These are phyloP conservation scores for Ahaetulla prasina DNA, from an alignment of 2,113 vertebrate species.

Conservation along the genomic window DNA sequence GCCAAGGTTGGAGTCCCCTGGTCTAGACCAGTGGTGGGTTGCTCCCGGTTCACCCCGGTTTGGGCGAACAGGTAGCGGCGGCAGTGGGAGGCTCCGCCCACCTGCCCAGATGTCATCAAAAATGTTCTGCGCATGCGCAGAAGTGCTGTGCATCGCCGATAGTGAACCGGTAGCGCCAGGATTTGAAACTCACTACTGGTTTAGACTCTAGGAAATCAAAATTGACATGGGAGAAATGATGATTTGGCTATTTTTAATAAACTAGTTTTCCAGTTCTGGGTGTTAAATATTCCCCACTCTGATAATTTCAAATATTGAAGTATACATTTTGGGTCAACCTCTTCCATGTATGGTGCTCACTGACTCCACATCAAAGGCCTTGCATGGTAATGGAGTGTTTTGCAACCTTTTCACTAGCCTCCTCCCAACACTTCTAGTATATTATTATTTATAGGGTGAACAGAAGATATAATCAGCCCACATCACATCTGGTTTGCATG, in stretches of 20 bases:
- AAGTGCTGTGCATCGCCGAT: too few species aligned
- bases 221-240: neutral
- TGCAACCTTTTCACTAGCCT: neutral
- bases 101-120: too few species aligned
- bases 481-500: neutral
- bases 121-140: too few species aligned
- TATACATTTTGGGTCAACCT: neutral
- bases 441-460: neutral
- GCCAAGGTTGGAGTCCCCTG: too few species aligned
- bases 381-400: neutral
- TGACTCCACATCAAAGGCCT: neutral
- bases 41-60: too few species aligned
- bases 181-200: too few species aligned
- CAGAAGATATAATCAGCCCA: neutral
- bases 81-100: too few species aligned
- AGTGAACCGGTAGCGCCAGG: too few species aligned
- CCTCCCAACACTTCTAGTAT: neutral
- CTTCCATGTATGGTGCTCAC: neutral
- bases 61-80: too few species aligned
- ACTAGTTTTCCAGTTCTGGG: neutral
- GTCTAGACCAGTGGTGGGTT: too few species aligned
- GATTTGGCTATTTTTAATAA: neutral
- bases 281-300: neutral
- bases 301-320: neutral
- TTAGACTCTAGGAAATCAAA: neutral